Evolutionary conservation across 2,113 vertebrate genomes (phyloP), one percentile per base, ranked within the genome.

Genomic region (Gnathonemus longibarbis): DNA sequence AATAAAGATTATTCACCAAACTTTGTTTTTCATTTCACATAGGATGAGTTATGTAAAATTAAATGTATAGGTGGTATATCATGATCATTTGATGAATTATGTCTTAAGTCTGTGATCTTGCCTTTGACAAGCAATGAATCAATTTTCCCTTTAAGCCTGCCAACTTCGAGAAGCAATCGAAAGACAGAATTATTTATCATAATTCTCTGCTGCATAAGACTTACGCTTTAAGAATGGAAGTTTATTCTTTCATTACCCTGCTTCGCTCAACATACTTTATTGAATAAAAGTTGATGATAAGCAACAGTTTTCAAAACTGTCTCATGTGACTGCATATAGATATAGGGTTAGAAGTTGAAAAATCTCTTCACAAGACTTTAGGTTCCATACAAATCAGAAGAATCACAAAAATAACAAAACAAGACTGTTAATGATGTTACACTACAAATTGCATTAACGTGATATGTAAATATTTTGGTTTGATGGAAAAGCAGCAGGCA

Each of bases 91-190:
- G 74, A 80, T 39, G 35, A 80, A 80, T 80, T 19, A 6, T 35
- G 35, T 19, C 74, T 80, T 80, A 80, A 80, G 74, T 80, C 74
- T 80, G 74, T 80, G 74, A 80, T 42, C 74, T 80, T 80, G 74
- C 74, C 15, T 39, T 80, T 80, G 74, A 80, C 35, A 42, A 80
- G 74, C 35, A 80, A 42, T 80, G 74, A 80, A 80, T 80, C 74
- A 42, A 19, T 80, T 80, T 80, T 42, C 74, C 35, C 74, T 80
- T 80, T 80, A 80, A 80, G 74, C 35, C 31, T 80, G 74, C 74
- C 74, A 80, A 17, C 31, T 80, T 80, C 2, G 74, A 80, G 35
- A 80, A 42, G 74, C 17, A 42, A 80, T 80, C 35, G 74, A 80
- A 80, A 80, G 74, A 80, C 74, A 0, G 74, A 80, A 80, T 52